Percentiles rank a stretch among this genome's conserved stretches.
Evolutionary conservation across 2,113 vertebrate species (phyloP).

Genomic region (Sula dactylatra): DNA sequence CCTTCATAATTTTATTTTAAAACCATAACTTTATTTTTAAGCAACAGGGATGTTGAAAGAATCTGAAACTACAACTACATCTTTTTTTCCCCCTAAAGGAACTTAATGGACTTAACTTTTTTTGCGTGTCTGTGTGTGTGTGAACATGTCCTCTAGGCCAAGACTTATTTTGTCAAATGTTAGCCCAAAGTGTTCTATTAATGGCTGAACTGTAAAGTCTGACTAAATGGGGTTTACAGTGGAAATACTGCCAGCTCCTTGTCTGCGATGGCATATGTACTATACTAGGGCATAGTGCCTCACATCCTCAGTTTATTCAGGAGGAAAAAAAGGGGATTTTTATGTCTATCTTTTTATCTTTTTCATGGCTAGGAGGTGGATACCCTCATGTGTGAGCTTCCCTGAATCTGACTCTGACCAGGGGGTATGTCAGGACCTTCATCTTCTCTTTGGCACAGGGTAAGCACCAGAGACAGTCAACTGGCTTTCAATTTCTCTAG

Average conservation of each 20-base stretch:
- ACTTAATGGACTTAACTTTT: neutral
- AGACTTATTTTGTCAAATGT: slow-evolving; percentile 50
- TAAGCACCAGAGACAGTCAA: neutral
- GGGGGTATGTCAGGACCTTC: slow-evolving; percentile 54
- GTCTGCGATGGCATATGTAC: neutral
- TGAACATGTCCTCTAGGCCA: slow-evolving; percentile 51
- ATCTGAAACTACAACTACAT: neutral
- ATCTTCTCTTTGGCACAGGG: slow-evolving; percentile 12
- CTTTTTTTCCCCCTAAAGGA: neutral
- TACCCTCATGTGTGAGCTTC: neutral
- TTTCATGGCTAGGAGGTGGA: neutral
- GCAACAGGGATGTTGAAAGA: neutral
- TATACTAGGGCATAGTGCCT: neutral
- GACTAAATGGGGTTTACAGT: slow-evolving; percentile 38
- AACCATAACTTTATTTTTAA: neutral
- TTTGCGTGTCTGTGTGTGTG: neutral
- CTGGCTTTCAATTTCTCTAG: slow-evolving; percentile 46
- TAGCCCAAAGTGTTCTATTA: slow-evolving; percentile 57
- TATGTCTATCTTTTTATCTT: neutral
- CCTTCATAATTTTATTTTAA: neutral
- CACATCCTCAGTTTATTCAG: neutral
- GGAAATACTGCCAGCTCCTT: slow-evolving; percentile 15
- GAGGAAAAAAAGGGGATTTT: neutral
- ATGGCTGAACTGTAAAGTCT: slow-evolving; percentile 50
- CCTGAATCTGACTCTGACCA: slow-evolving; percentile 19